Base-by-base conservation (phyloP, 2,113 vertebrate genomes). In the Micronisus gabar region DNA sequence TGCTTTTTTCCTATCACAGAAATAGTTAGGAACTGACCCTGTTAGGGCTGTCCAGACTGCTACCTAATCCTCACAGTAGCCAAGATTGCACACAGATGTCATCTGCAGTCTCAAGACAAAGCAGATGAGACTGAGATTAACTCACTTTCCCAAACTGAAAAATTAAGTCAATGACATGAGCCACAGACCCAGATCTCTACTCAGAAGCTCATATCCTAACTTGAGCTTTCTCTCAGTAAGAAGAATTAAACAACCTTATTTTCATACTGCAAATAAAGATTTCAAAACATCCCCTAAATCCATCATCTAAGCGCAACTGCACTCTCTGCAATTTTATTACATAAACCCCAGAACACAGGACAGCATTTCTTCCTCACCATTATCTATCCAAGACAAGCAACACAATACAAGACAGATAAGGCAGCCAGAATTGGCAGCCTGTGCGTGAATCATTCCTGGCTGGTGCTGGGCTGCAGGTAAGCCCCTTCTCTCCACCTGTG, bases 261-360 rank as follows among this genome's bases (percentile, higher is more conserved):
- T 93, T 36, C 76, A 70, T 15, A 53, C 41, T 25, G 65, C 74
- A 93, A 82, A 90, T 41, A 59, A 73, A 90, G 85, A 78, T 83
- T 93, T 91, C 55, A 87, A 74, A 95, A 78, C 63, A 86, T 26
- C 75, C 92, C 95, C 84, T 63, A 93, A 92, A 85, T 43, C 73
- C 71, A 76, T 18, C 74, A 38, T 12, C 15, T 3, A 81, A 90
- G 73, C 4, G 4, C 81, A 91, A 81, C 56, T 27, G 38, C 9
- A 20, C 92, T 70, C 95, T 75, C 94, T 80, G 68, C 94, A 66
- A 72, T 75, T 97, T 95, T 50, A 78, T 55, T 94, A 92, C 78
- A 63, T 75, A 94, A 96, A 97, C 68, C 87, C 86, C 86, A 92
- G 93, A 50, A 32, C 53, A 59, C 34, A 34, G 0, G 0, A 47